Evolutionary conservation across 2,113 vertebrate genomes (phyloP).

Genomic region (Hemicordylus capensis): DNA sequence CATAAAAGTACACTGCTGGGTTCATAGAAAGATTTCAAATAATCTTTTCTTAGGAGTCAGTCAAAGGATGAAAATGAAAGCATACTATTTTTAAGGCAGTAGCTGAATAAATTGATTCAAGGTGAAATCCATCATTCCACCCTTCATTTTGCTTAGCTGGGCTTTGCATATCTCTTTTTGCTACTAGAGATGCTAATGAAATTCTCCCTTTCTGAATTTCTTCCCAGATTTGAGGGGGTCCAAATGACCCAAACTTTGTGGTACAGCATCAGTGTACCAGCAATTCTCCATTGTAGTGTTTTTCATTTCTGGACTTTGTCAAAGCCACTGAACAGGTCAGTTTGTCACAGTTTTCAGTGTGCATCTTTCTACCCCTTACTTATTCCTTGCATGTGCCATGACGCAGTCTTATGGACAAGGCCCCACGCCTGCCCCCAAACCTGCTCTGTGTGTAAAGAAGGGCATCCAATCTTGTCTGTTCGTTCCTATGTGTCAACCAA

Average conservation of each 20-base stretch:
- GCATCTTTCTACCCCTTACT: background rate
- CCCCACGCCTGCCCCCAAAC: no score
- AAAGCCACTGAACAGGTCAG: background rate
- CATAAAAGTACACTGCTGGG: background rate
- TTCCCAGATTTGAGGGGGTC: background rate
- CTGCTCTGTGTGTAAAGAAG: no score
- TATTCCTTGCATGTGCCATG: no score
- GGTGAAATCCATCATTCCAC: background rate
- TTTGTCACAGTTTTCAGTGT: background rate
- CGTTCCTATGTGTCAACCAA: no score
- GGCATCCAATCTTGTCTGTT: no score
- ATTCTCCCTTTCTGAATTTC: background rate
- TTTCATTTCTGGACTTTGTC: background rate
- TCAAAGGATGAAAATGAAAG: conserved; percentile 4
- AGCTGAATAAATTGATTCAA: background rate
- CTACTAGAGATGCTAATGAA: background rate
- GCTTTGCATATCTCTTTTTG: background rate
- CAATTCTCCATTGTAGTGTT: background rate
- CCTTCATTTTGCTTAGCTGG: background rate
- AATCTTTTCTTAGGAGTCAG: background rate
- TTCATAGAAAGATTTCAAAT: conserved; percentile 9
- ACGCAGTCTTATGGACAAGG: no score
- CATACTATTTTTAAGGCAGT: background rate
- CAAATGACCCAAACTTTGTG: background rate
- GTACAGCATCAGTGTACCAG: background rate